Evolutionary conservation across 2,113 vertebrate species (phyloP).

Genomic region (Electrona antarctica): DNA sequence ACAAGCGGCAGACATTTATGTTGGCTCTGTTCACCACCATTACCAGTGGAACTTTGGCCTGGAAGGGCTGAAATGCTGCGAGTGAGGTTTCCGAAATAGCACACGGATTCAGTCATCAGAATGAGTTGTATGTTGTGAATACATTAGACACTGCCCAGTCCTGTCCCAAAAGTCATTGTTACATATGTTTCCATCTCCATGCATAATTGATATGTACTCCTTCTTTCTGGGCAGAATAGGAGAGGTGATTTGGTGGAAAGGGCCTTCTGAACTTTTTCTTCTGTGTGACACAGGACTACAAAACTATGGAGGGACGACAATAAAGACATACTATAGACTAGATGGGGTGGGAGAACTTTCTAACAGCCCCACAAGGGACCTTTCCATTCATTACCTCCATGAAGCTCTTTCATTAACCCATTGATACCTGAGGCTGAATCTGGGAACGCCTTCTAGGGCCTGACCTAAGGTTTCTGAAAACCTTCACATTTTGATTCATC

Average conservation of each 20-base stretch:
- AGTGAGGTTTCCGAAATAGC: constrained; percentile 73
- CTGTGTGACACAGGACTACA: constrained; percentile 23
- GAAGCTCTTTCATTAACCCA: constrained; percentile 80
- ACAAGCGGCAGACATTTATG: constrained; percentile 72
- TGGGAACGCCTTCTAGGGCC: too few relatives aligned
- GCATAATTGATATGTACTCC: constrained; percentile 67
- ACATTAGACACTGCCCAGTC: constrained; percentile 58
- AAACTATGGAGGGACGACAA: constrained; percentile 35
- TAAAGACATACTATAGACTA: constrained; percentile 31
- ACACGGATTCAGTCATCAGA: constrained; percentile 64
- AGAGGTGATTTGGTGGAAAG: constrained; percentile 35
- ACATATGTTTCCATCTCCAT: constrained; percentile 64
- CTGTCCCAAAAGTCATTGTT: constrained; percentile 64
- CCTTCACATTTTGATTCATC: too few relatives aligned
- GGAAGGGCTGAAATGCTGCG: constrained; percentile 51
- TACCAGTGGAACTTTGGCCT: constrained; percentile 65
- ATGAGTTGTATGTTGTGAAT: constrained; percentile 62
- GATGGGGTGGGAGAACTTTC: constrained; percentile 37
- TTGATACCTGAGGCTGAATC: too few relatives aligned
- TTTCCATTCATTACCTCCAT: constrained; percentile 74
- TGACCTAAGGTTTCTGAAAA: too few relatives aligned
- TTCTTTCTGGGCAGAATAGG: constrained; percentile 52
- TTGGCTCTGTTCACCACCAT: constrained; percentile 61
- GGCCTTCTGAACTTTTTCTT: constrained; percentile 37
- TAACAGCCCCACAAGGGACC: constrained; percentile 41